These are phyloP conservation scores for Antennarius striatus DNA, from an alignment of 2,113 vertebrate genomes.

Conservation along the genomic window DNA sequence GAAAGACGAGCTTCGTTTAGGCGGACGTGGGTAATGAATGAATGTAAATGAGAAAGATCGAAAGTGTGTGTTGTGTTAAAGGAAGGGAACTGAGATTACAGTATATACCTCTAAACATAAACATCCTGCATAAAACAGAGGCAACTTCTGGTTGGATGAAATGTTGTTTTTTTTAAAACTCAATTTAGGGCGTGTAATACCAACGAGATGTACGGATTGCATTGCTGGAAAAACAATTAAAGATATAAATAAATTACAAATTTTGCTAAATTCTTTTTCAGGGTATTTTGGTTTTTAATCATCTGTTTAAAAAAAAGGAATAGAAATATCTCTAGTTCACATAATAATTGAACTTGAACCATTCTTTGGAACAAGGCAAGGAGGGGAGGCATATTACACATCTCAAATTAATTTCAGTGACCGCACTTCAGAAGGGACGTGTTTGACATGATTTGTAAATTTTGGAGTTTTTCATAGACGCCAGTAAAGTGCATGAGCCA, in stretches of 20 bases:
- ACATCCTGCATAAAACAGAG: conserved; percentile 67
- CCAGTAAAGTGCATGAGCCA: conserved; percentile 58
- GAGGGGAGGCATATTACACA: conserved; percentile 25
- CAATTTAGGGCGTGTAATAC: conserved; percentile 45
- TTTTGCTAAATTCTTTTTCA: conserved; percentile 5
- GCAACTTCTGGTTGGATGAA: conserved; percentile 76
- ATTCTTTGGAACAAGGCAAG: too few relatives aligned
- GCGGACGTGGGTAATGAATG: conserved; percentile 57
- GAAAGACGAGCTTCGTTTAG: conserved; percentile 63
- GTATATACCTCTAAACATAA: conserved; percentile 67
- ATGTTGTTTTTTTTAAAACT: conserved; percentile 64
- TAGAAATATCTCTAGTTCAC: conserved; percentile 11
- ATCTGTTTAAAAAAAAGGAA: not conserved
- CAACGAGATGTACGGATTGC: conserved; percentile 18
- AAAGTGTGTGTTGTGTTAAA: conserved; percentile 47
- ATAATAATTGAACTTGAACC: not conserved
- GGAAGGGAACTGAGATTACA: conserved; percentile 61
- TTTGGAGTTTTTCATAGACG: conserved; percentile 66
- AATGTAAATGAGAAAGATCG: conserved; percentile 67
- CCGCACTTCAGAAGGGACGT: conserved; percentile 53
- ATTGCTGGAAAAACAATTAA: conserved; percentile 19
- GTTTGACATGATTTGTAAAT: conserved; percentile 70
- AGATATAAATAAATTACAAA: conserved; percentile 19
- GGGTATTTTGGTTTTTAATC: conserved; percentile 3
- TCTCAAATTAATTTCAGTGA: conserved; percentile 49